Percentiles rank a stretch among this genome's conserved stretches.
These are phyloP conservation scores for Epicampocera succincta DNA, from an alignment of 2,888 invertebrate genomes.

Conservation along the genomic window DNA sequence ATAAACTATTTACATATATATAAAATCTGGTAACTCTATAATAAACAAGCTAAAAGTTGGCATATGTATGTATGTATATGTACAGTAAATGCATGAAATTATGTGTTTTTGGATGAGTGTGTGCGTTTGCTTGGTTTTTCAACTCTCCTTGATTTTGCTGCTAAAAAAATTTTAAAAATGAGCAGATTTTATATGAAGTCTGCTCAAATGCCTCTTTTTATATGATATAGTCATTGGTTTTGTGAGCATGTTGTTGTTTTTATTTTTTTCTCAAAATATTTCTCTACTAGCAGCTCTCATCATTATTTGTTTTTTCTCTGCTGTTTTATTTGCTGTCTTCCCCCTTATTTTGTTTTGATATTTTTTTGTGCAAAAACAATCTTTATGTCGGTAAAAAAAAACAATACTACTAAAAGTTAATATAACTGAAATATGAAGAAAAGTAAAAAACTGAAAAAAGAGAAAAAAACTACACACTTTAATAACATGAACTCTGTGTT, in stretches of 20 bases:
- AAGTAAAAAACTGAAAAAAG: conserved; percentile 36
- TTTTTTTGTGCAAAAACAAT: conserved; percentile 57
- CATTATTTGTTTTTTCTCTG: conserved; percentile 11
- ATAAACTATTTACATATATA: neutral
- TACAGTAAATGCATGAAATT: conserved; percentile 46
- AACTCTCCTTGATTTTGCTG: conserved; percentile 14
- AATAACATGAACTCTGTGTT: conserved; percentile 62
- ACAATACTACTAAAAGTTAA: conserved; percentile 34
- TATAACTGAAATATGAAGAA: conserved; percentile 58
- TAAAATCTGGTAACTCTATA: conserved; percentile 49
- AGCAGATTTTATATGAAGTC: neutral
- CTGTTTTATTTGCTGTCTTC: conserved; percentile 26
- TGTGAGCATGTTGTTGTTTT: conserved; percentile 29
- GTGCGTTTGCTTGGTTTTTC: conserved; percentile 16
- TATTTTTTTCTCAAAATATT: too few species aligned
- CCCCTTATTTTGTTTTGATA: conserved; percentile 55
- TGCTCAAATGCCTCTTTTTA: neutral
- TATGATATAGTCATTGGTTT: neutral
- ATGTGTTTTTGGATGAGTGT: neutral
- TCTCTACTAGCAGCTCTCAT: too few species aligned
- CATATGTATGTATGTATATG: conserved; percentile 62
- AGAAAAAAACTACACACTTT: conserved; percentile 57
- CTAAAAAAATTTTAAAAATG: conserved; percentile 39
- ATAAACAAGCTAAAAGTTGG: conserved; percentile 25
- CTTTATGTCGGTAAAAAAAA: neutral